Conservation (phyloP, 2,888 invertebrate genomes). For the Hemistola chrysoprasaria region DNA sequence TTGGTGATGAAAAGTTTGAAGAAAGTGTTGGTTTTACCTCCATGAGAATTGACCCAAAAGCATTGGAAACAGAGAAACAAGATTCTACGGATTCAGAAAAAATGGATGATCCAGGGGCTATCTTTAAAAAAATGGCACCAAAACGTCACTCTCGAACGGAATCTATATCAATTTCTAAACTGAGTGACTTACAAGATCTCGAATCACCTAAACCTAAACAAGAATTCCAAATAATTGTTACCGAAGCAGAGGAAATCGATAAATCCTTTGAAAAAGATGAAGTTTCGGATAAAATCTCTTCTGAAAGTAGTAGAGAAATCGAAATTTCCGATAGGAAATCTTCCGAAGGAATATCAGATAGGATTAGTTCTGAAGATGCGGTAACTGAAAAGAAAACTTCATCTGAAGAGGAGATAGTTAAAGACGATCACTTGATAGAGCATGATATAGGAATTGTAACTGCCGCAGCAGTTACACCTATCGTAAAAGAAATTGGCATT, state of each 20-base stretch:
- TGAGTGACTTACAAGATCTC: slow-evolving; percentile 66
- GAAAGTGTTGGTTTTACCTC: slow-evolving; percentile 72
- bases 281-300: slow-evolving; percentile 75
- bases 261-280: slow-evolving; percentile 73
- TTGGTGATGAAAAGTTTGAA: slow-evolving; percentile 77
- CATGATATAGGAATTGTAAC: slow-evolving; percentile 36
- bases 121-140: slow-evolving; percentile 72
- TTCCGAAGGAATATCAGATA: slow-evolving; percentile 77
- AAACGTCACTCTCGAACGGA: slow-evolving; percentile 76
- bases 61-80: slow-evolving; percentile 57
- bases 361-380: slow-evolving; percentile 77
- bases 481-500: slow-evolving; percentile 38
- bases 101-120: slow-evolving; percentile 51
- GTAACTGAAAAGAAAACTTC: slow-evolving; percentile 78
- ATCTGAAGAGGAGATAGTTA: slow-evolving; percentile 65
- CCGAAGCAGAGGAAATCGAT: slow-evolving; percentile 74
- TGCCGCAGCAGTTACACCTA: slow-evolving; percentile 32
- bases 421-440: slow-evolving; percentile 42
- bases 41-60: slow-evolving; percentile 61
- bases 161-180: slow-evolving; percentile 68
- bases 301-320: slow-evolving; percentile 75
- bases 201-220: slow-evolving; percentile 58
- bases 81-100: slow-evolving; percentile 63
- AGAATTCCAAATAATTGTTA: slow-evolving; percentile 73
- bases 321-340: slow-evolving; percentile 77